A percentile compares a stretch with the other conserved stretches of the same genome.
Conservation (phyloP, 2,888 invertebrate species). For the Leptinotarsa tumamoca region DNA sequence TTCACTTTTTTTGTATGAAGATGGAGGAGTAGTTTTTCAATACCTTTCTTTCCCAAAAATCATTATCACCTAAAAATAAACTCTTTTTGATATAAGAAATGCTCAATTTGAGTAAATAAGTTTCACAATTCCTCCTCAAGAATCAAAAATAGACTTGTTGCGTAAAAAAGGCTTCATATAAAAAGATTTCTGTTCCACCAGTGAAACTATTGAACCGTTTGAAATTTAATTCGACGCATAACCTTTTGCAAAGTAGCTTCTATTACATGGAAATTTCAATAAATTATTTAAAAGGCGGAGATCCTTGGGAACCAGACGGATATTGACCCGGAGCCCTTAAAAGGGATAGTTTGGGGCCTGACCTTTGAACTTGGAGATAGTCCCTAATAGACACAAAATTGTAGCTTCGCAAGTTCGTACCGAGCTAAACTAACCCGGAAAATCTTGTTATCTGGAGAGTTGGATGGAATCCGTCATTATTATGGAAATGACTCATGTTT, state of each 20-base stretch:
- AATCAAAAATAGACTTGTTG: no score
- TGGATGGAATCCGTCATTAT: conserved; percentile 33
- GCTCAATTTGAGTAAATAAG: no score
- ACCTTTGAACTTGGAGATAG: conserved; percentile 36
- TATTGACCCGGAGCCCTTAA: conserved; percentile 26
- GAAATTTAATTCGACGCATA: no score
- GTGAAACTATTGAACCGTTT: no score
- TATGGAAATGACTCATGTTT: conserved; percentile 28
- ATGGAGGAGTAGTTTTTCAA: no score
- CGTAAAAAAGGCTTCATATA: no score
- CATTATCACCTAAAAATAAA: no score
- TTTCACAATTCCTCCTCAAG: no score
- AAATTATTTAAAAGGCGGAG: conserved; percentile 3
- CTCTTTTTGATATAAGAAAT: no score
- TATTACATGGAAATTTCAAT: background rate
- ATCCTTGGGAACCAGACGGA: conserved; percentile 31
- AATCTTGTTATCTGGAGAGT: conserved; percentile 35
- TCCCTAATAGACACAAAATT: conserved; percentile 40
- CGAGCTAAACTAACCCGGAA: conserved; percentile 31
- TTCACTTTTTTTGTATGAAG: no score
- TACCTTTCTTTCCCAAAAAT: no score
- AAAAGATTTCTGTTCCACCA: no score
- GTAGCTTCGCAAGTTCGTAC: conserved; percentile 34
- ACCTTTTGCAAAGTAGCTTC: background rate
- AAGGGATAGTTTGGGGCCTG: conserved; percentile 34